Evolutionary conservation across 1,140 invertebrate species (phyloP).

Genomic region (Acromyrmex echinatior): DNA sequence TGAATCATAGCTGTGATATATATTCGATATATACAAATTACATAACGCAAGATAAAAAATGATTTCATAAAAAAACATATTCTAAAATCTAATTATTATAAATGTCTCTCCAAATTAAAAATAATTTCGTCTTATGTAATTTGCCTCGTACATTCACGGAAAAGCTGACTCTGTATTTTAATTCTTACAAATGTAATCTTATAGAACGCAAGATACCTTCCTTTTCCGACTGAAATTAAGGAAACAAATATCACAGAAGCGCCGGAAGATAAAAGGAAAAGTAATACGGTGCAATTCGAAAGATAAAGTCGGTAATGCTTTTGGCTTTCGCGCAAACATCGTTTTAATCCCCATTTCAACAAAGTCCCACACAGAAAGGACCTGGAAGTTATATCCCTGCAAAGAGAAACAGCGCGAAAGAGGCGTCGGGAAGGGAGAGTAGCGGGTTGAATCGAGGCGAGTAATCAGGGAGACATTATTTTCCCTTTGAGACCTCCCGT

Average conservation of each 20-base stretch:
- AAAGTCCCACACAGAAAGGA: conserved; percentile 68
- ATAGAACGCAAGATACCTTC: conserved; percentile 20
- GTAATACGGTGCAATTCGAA: conserved; percentile 84
- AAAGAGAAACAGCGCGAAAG: conserved; percentile 67
- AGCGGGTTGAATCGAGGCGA: conserved; percentile 85
- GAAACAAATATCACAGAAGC: conserved; percentile 76
- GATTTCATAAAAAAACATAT: conserved; percentile 4
- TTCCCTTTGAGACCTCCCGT: conserved; percentile 85
- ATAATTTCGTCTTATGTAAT: conserved; percentile 23
- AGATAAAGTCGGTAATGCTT: conserved; percentile 87
- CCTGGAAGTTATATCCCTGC: conserved; percentile 64
- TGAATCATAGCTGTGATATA: not conserved
- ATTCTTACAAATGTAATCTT: conserved; percentile 44
- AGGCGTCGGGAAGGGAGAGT: conserved; percentile 76
- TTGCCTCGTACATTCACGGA: not conserved
- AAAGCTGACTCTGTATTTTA: conserved; percentile 41
- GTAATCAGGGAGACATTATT: conserved; percentile 87
- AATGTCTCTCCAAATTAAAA: not conserved
- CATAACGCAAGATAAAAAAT: not conserved
- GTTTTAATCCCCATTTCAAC: conserved; percentile 85
- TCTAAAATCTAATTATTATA: not conserved
- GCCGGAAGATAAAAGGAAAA: conserved; percentile 84
- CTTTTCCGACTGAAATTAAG: conserved; percentile 70
- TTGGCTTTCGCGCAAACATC: conserved; percentile 87
- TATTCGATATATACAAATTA: conserved; percentile 18